Percentiles rank a stretch among this genome's conserved stretches.
Evolutionary conservation across 2,888 invertebrate genomes (phyloP).

Genomic region (Drosophila fulvimacula): DNA sequence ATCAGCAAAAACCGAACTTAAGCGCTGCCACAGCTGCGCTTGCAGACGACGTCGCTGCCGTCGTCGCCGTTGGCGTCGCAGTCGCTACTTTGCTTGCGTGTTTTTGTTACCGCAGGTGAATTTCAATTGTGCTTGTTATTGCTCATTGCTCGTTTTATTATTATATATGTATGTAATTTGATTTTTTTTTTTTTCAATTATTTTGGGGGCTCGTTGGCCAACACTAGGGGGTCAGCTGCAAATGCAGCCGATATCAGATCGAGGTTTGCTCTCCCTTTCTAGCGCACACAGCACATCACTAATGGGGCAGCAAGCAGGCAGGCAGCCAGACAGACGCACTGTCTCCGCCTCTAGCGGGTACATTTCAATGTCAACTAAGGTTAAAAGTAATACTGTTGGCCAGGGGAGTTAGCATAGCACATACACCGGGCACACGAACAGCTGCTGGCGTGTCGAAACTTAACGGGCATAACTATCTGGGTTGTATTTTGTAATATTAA

Average conservation of each 20-base stretch:
- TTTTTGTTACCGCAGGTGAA: conserved; percentile 31
- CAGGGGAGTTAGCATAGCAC: conserved; percentile 52
- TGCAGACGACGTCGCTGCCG: conserved; percentile 10
- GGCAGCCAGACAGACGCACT: conserved; percentile 52
- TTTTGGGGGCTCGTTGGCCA: conserved; percentile 24
- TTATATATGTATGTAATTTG: background rate
- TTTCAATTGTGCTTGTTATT: conserved; percentile 10
- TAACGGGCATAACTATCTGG: conserved; percentile 56
- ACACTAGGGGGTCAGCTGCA: conserved; percentile 7
- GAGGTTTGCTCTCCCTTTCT: conserved; percentile 53
- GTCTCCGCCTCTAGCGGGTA: conserved; percentile 70
- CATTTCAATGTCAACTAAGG: conserved; percentile 85
- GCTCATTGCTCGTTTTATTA: conserved; percentile 12
- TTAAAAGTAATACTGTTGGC: conserved; percentile 77
- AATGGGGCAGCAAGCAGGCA: conserved; percentile 19
- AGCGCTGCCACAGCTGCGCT: conserved; percentile 27
- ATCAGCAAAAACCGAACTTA: conserved; percentile 21
- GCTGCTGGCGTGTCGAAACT: conserved; percentile 44
- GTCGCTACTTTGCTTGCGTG: conserved; percentile 40
- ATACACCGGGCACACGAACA: conserved; percentile 54
- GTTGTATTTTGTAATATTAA: conserved; percentile 43
- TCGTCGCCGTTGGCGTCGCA: background rate
- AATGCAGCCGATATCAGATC: conserved; percentile 19
- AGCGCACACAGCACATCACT: conserved; percentile 51
- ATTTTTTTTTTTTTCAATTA: background rate